These are phyloP conservation scores for Ornithorhynchus anatinus DNA, from an alignment of 2,113 vertebrate genomes.

Conservation along the genomic window DNA sequence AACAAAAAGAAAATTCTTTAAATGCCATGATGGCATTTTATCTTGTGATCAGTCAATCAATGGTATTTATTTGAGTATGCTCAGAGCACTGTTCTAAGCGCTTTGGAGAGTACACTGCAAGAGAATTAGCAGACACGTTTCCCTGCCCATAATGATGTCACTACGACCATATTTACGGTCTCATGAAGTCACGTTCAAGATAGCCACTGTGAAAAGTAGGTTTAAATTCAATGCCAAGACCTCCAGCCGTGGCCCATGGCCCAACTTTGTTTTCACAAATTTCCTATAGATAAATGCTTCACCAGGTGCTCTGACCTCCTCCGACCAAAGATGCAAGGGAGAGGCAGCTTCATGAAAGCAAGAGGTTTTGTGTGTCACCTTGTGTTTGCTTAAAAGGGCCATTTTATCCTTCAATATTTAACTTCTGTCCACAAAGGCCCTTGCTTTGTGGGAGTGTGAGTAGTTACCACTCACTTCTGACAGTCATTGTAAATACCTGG, in stretches of 20 bases:
- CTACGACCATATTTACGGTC: slow-evolving; percentile 34
- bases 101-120: no score
- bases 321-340: background rate
- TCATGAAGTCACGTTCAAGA: slow-evolving; percentile 23
- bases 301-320: background rate
- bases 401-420: background rate
- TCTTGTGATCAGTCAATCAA: slow-evolving; percentile 15
- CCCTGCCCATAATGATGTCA: slow-evolving; percentile 21
- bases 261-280: slow-evolving; percentile 27
- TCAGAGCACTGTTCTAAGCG: no score
- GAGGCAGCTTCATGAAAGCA: slow-evolving; percentile 12
- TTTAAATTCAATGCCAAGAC: slow-evolving; percentile 46
- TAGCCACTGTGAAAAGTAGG: slow-evolving; percentile 49
- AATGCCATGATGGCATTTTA: background rate
- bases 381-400: no score
- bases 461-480: background rate
- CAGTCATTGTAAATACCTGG: background rate
- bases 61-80: no score
- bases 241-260: background rate
- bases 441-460: background rate
- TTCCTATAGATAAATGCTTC: slow-evolving; percentile 4
- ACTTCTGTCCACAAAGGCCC: slow-evolving; percentile 4
- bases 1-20: background rate
- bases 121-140: no score
- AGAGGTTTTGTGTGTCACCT: slow-evolving; percentile 2